phyloP scores from a whole-genome alignment of 2,888 invertebrate genomes.

The Stenodera caucasica region DNA sequence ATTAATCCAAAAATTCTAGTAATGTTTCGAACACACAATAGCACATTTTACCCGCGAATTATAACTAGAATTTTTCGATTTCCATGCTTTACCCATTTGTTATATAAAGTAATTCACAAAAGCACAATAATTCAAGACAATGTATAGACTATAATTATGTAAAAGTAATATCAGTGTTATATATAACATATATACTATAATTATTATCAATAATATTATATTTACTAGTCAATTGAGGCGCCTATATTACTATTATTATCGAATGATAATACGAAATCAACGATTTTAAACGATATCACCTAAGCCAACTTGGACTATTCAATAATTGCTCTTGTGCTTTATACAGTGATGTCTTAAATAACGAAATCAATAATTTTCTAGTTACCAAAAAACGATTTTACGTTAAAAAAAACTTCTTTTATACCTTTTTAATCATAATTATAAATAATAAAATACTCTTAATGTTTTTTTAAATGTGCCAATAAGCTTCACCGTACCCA shows the following conservation, averaged over 20 bases:
- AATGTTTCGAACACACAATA: constrained; percentile 1
- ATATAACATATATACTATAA: constrained; percentile 17
- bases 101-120: constrained; percentile 47
- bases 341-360: constrained; percentile 22
- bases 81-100: constrained; percentile 44
- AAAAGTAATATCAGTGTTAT: constrained; percentile 47
- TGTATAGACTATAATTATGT: constrained; percentile 51
- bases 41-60: background rate
- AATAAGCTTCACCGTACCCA: constrained; percentile 31
- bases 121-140: constrained; percentile 57
- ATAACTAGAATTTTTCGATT: constrained; percentile 6
- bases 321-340: constrained; percentile 25
- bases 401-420: background rate
- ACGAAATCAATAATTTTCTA: constrained; percentile 27
- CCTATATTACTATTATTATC: constrained; percentile 33
- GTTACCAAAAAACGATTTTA: constrained; percentile 24
- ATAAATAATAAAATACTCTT: constrained; percentile 12
- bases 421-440: constrained; percentile 9
- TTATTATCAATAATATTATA: constrained; percentile 34
- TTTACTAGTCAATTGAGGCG: constrained; percentile 54
- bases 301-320: background rate
- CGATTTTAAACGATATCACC: constrained; percentile 17
- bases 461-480: constrained; percentile 35
- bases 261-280: constrained; percentile 11
- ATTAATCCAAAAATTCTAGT: constrained; percentile 21